Evolutionary conservation across 2,113 vertebrate genomes (phyloP).

Genomic region (Labrus mixtus): DNA sequence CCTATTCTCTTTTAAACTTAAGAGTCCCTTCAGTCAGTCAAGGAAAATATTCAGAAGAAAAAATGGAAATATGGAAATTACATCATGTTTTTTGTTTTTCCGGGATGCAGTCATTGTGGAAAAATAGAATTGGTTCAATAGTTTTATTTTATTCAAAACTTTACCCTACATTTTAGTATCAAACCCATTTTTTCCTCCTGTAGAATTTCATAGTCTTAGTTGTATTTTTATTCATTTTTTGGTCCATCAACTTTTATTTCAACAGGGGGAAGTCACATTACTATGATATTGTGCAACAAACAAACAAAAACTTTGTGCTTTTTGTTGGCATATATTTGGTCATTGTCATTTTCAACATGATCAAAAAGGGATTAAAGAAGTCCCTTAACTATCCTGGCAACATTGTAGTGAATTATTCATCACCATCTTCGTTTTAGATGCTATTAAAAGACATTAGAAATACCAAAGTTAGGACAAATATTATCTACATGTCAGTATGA

Average conservation of each 20-base stretch:
- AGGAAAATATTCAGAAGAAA: not conserved
- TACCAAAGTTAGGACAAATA: slow-evolving; percentile 7
- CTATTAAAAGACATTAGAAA: slow-evolving; percentile 35
- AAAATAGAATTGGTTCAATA: not conserved
- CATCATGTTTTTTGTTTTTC: too few relatives aligned
- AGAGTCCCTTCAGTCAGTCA: not conserved
- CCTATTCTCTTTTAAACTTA: too few relatives aligned
- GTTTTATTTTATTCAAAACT: too few relatives aligned
- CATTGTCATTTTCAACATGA: not conserved
- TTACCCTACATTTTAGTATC: too few relatives aligned
- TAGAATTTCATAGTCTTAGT: not conserved
- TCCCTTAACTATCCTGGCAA: not conserved
- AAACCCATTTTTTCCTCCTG: not conserved
- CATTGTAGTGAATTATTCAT: slow-evolving; percentile 20
- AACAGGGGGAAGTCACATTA: not conserved
- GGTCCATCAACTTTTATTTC: not conserved
- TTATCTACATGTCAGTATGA: slow-evolving; percentile 31
- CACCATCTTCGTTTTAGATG: not conserved
- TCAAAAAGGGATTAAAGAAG: not conserved
- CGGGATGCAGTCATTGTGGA: too few relatives aligned
- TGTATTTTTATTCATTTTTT: not conserved
- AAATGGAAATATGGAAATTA: not conserved
- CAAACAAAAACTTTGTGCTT: slow-evolving; percentile 17
- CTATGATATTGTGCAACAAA: not conserved
- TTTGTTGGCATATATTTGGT: slow-evolving; percentile 14